Evolutionary conservation across 2,797 vertebrate species (phyloP).

Genomic region (Hippoglossus hippoglossus): DNA sequence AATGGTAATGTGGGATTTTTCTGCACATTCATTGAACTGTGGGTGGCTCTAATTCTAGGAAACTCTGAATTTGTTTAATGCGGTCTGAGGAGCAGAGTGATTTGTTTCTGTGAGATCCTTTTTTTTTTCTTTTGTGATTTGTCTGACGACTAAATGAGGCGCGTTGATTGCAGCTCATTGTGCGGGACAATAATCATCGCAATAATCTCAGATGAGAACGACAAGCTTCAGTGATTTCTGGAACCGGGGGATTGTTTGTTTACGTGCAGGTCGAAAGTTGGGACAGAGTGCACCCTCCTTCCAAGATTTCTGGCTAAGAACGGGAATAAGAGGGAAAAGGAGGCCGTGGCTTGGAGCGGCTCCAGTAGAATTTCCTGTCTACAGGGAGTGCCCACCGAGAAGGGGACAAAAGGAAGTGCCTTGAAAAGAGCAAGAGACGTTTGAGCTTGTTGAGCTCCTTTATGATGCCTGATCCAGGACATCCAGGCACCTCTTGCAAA

Average conservation of each 20-base stretch:
- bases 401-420: conserved; percentile 71
- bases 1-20: conserved; percentile 60
- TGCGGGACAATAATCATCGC: conserved; percentile 9
- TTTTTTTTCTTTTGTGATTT: conserved; percentile 4
- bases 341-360: conserved; percentile 54
- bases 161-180: conserved; percentile 9
- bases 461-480: conserved; percentile 18
- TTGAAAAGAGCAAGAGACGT: conserved; percentile 25
- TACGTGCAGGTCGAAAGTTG: conserved; percentile 45
- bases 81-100: conserved; percentile 44
- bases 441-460: conserved; percentile 14
- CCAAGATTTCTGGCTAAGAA: conserved; percentile 45
- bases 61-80: conserved; percentile 33
- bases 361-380: conserved; percentile 78
- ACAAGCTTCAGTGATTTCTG: conserved; percentile 39
- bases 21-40: conserved; percentile 64
- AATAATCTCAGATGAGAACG: conserved; percentile 24
- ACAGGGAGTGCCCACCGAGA: conserved; percentile 58
- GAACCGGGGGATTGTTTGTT: conserved; percentile 64
- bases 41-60: conserved; percentile 73
- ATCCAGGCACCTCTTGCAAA: not conserved
- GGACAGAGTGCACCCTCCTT: conserved; percentile 69
- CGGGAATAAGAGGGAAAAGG: conserved; percentile 45
- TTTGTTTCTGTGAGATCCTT: conserved; percentile 3
- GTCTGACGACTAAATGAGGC: conserved; percentile 17